phyloP scores from a whole-genome alignment of 2,888 invertebrate genomes.

The Seira ritae region DNA sequence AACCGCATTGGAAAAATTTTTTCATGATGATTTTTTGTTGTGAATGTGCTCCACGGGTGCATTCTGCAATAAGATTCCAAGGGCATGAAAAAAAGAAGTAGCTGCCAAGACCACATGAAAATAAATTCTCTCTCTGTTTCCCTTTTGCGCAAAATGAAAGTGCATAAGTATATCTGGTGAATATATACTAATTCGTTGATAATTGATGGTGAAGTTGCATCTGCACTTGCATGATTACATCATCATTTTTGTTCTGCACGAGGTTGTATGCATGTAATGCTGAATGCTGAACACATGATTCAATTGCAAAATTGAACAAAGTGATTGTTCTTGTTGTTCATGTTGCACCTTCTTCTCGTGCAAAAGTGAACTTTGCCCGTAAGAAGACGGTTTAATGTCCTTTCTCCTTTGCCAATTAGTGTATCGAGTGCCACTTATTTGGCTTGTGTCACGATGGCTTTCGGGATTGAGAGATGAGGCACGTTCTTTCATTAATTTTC shows the following conservation, averaged over 20 bases:
- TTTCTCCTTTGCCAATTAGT: conserved; percentile 22
- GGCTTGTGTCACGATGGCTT: background rate
- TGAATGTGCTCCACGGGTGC: background rate
- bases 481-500: background rate
- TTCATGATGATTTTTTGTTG: background rate
- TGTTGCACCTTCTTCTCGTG: background rate
- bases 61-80: conserved; percentile 6
- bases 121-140: background rate
- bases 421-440: background rate
- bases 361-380: conserved; percentile 42
- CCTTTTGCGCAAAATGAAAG: background rate
- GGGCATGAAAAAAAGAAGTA: background rate
- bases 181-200: background rate
- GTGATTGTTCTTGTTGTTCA: background rate
- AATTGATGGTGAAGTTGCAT: conserved; percentile 1
- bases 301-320: background rate
- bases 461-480: background rate
- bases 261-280: background rate
- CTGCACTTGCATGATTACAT: conserved; percentile 9
- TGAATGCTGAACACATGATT: background rate
- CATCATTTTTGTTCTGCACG: background rate
- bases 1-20: conserved; percentile 20
- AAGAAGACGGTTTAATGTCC: conserved; percentile 29
- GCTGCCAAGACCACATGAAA: conserved; percentile 22
- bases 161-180: background rate